Evolutionary conservation across 2,888 invertebrate genomes (phyloP).

Genomic region (Exocentrus adspersus): DNA sequence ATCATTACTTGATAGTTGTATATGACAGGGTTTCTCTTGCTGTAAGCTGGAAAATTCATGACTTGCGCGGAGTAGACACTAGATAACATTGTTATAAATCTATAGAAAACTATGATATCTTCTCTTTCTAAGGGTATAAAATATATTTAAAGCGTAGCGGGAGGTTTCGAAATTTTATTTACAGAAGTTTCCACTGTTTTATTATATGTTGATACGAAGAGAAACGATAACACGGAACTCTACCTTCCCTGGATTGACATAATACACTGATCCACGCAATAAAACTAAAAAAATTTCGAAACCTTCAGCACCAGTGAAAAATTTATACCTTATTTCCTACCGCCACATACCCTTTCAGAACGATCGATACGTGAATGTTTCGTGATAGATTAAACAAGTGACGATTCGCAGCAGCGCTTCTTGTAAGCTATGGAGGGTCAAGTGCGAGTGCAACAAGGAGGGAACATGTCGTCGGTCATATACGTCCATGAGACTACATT

Average conservation of each 20-base stretch:
- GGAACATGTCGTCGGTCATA: too few species aligned
- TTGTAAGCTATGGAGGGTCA: too few species aligned
- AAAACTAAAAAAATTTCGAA: conserved; percentile 37
- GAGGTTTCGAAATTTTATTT: conserved; percentile 52
- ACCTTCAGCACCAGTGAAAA: conserved; percentile 50
- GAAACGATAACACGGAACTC: too few species aligned
- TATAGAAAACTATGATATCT: conserved; percentile 64
- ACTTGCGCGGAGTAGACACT: conserved; percentile 54
- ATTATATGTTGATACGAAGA: too few species aligned
- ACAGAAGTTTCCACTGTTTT: not conserved
- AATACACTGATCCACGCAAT: conserved; percentile 10
- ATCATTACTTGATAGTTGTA: too few species aligned
- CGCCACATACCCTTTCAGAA: conserved; percentile 35
- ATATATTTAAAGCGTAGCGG: conserved; percentile 60
- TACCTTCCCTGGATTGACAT: conserved; percentile 18
- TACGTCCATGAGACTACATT: too few species aligned
- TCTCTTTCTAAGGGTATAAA: conserved; percentile 63
- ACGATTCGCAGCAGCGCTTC: too few species aligned
- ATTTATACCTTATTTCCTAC: conserved; percentile 43
- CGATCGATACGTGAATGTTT: too few species aligned
- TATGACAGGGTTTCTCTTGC: conserved; percentile 44
- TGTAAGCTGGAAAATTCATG: conserved; percentile 47
- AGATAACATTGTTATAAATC: conserved; percentile 62
- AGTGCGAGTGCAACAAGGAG: too few species aligned
- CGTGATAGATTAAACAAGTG: too few species aligned